A percentile compares a stretch with the other conserved stretches of the same genome.
phyloP scores from a whole-genome alignment of 2,888 invertebrate species.

The Atethmia centrago region DNA sequence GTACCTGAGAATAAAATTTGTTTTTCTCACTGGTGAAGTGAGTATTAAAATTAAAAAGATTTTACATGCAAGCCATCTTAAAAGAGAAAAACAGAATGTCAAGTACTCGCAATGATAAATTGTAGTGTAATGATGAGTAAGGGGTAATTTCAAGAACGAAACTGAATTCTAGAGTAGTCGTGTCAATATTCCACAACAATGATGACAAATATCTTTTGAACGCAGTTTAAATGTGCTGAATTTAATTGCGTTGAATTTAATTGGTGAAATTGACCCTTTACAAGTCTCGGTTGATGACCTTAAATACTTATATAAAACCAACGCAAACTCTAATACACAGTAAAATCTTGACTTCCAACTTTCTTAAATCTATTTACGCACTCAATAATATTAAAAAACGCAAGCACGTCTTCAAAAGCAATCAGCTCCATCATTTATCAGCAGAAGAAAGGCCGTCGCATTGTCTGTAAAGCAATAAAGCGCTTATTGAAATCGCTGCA shows the following conservation, averaged over 20 bases:
- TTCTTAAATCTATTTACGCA: background rate
- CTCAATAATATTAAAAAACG: slow-evolving; percentile 35
- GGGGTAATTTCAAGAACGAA: too few species aligned
- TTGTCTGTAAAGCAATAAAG: slow-evolving; percentile 65
- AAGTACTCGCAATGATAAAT: background rate
- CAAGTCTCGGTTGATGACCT: background rate
- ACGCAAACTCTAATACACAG: too few species aligned
- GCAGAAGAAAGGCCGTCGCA: slow-evolving; percentile 47
- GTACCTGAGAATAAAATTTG: background rate
- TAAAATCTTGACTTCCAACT: background rate
- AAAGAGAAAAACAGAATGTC: background rate
- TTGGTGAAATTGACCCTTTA: background rate
- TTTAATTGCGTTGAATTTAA: too few species aligned
- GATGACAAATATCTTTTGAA: too few species aligned
- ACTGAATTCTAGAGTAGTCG: too few species aligned
- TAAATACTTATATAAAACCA: background rate
- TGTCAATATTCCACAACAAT: too few species aligned
- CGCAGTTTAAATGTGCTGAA: too few species aligned
- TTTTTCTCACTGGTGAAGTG: background rate
- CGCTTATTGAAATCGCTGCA: slow-evolving; percentile 71
- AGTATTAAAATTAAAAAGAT: slow-evolving; percentile 13
- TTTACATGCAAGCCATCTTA: background rate
- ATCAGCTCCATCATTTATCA: slow-evolving; percentile 47
- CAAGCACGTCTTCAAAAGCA: slow-evolving; percentile 45
- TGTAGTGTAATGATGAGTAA: too few species aligned